A percentile compares a stretch with the other conserved stretches of the same genome.
phyloP scores from a whole-genome alignment of 2,113 vertebrate genomes.

The Pagrus major region DNA sequence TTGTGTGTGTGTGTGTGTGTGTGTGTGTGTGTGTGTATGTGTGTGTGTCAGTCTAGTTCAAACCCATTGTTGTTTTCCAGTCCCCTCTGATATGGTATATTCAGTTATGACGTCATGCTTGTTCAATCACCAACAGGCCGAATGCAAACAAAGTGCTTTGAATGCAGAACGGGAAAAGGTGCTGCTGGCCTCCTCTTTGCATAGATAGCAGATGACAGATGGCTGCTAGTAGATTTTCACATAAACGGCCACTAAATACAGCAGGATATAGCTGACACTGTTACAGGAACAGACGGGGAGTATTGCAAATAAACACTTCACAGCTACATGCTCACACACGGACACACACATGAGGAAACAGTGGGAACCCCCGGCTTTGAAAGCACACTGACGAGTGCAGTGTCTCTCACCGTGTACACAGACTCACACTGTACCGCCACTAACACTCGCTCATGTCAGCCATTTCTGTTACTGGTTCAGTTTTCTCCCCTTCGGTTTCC shows the following conservation, averaged over 20 bases:
- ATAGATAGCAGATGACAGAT: constrained; percentile 75
- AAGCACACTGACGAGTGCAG: constrained; percentile 40
- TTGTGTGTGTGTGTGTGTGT: not conserved
- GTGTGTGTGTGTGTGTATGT: constrained; percentile 16
- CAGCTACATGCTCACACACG: constrained; percentile 46
- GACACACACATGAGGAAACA: constrained; percentile 35
- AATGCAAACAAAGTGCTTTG: constrained; percentile 69
- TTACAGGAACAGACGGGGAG: constrained; percentile 62
- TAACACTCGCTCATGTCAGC: constrained; percentile 50
- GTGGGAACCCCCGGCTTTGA: constrained; percentile 41
- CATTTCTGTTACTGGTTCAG: constrained; percentile 39
- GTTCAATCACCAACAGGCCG: constrained; percentile 48
- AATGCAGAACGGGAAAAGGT: constrained; percentile 65
- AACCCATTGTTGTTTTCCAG: constrained; percentile 19
- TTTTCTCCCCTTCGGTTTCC: constrained; percentile 57
- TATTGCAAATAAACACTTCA: constrained; percentile 68
- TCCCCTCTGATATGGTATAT: constrained; percentile 17
- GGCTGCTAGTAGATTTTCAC: constrained; percentile 58
- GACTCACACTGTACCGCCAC: constrained; percentile 30
- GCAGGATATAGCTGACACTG: constrained; percentile 60
- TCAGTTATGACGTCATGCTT: constrained; percentile 58
- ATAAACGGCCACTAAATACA: constrained; percentile 72
- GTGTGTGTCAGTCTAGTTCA: constrained; percentile 5
- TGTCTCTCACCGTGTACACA: constrained; percentile 30
- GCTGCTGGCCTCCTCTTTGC: constrained; percentile 65